Conservation (phyloP, 2,797 vertebrate genomes). For the Phataginus tetradactyla region DNA sequence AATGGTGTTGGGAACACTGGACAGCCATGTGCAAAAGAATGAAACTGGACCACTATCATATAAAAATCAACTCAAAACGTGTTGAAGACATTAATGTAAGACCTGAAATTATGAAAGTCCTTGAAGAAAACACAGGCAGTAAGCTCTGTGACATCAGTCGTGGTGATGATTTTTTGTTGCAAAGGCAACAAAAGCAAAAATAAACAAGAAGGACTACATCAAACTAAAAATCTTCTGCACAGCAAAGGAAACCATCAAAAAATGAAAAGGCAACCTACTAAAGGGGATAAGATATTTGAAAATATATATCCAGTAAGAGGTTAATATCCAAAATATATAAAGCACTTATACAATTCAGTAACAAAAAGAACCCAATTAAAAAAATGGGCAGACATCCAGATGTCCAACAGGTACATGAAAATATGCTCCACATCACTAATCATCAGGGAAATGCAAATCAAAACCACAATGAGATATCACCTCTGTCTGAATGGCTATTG, state of each 20-base stretch:
- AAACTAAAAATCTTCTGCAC: background rate
- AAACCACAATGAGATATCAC: background rate
- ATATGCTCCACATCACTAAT: background rate
- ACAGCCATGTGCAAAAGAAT: background rate
- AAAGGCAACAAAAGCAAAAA: background rate
- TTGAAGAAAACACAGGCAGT: background rate
- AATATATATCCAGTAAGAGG: background rate
- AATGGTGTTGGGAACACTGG: background rate
- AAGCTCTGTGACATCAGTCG: background rate
- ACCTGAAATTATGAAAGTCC: background rate
- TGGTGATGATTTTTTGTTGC: background rate
- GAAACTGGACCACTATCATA: background rate
- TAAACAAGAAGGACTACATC: background rate
- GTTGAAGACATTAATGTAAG: background rate
- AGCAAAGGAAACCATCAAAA: background rate
- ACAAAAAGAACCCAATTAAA: background rate
- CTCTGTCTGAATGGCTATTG: background rate
- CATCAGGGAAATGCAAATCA: background rate
- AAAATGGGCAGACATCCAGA: background rate
- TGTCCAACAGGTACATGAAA: constrained; percentile 7
- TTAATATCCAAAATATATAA: constrained; percentile 11
- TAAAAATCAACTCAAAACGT: background rate
- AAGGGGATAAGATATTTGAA: background rate
- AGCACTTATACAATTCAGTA: background rate
- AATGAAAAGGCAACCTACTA: background rate